phyloP scores from a whole-genome alignment of 1,140 invertebrate species.

The Rhyacophila brunnea region DNA sequence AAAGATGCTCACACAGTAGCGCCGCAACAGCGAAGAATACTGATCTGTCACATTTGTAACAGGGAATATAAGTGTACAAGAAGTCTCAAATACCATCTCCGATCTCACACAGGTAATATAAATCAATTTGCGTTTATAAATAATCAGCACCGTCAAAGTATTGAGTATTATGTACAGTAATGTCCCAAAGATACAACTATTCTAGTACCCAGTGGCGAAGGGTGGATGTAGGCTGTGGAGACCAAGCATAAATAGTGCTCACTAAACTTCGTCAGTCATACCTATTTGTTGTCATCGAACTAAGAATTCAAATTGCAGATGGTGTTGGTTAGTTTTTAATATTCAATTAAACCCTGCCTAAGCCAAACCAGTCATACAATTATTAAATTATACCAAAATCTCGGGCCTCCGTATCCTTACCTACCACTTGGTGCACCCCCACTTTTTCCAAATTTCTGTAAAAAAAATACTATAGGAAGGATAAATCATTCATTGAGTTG shows the following conservation, averaged over 20 bases:
- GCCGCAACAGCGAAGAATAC: conserved; percentile 5
- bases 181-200: not conserved
- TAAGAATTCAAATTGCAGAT: too few species aligned
- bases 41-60: conserved; percentile 24
- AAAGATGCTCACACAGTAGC: not conserved
- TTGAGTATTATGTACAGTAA: not conserved
- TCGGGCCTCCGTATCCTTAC: too few species aligned
- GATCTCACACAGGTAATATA: conserved; percentile 26
- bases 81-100: conserved; percentile 23
- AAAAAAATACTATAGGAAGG: not conserved
- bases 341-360: too few species aligned
- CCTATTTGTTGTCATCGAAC: too few species aligned
- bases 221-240: too few species aligned
- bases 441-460: not conserved
- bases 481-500: not conserved
- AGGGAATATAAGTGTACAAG: conserved; percentile 21
- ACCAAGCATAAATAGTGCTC: too few species aligned
- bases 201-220: too few species aligned
- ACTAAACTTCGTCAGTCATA: too few species aligned
- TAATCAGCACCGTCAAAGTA: not conserved
- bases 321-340: too few species aligned
- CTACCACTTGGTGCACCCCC: not conserved
- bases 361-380: too few species aligned
- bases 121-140: not conserved
- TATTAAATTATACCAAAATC: too few species aligned